Conservation (phyloP, 2,888 invertebrate species). For the Isotomurus palustris region DNA sequence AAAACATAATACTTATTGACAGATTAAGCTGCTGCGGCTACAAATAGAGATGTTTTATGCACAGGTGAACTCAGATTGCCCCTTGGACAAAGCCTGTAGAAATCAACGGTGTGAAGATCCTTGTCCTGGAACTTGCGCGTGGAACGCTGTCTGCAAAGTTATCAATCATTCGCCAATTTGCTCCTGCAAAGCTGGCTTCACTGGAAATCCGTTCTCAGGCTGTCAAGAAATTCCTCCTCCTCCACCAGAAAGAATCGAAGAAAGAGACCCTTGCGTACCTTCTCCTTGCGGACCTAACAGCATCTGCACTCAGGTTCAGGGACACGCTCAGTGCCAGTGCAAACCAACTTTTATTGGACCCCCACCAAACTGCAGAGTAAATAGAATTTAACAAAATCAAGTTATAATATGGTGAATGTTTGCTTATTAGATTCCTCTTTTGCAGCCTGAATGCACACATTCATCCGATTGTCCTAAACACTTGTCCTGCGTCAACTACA, state of each 20-base stretch:
- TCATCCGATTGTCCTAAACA: constrained; percentile 50
- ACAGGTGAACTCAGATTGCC: no score
- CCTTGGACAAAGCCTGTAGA: constrained; percentile 69
- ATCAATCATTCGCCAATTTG: constrained; percentile 23
- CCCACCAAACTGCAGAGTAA: constrained; percentile 41
- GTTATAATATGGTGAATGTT: no score
- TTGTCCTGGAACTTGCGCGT: constrained; percentile 60
- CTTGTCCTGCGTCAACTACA: constrained; percentile 65
- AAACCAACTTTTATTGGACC: constrained; percentile 48
- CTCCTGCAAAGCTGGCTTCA: constrained; percentile 55
- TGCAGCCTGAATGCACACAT: no score
- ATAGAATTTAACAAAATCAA: no score
- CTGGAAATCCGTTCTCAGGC: constrained; percentile 71
- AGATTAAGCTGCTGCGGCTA: no score
- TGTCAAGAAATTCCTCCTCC: constrained; percentile 56
- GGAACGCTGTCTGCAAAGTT: background rate
- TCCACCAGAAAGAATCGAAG: constrained; percentile 6
- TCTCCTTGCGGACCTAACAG: constrained; percentile 72
- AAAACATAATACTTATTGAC: no score
- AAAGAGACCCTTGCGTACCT: constrained; percentile 61
- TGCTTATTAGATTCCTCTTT: no score
- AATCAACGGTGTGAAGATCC: constrained; percentile 65
- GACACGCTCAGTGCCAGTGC: constrained; percentile 49
- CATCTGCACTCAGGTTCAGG: constrained; percentile 48
- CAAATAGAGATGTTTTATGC: no score